Evolutionary conservation across 2,797 vertebrate species (phyloP).

Genomic region (Coracias cyanogaster): DNA sequence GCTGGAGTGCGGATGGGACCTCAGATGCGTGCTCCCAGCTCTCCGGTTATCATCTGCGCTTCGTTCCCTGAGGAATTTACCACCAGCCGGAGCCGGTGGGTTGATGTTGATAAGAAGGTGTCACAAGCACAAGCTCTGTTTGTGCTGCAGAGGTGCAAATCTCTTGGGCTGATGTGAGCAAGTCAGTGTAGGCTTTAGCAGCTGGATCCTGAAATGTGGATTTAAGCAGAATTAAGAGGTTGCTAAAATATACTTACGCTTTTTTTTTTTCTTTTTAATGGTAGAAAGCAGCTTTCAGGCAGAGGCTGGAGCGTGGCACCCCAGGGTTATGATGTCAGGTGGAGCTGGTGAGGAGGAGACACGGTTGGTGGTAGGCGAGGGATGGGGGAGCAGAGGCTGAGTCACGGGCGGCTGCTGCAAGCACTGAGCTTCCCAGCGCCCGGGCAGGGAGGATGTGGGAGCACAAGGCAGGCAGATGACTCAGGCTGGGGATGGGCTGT

Average conservation of each 20-base stretch:
- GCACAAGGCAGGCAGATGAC: constrained; percentile 32
- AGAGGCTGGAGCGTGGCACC: background rate
- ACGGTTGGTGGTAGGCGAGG: rapidly evolving
- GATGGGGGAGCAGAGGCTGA: background rate
- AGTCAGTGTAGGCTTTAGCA: background rate
- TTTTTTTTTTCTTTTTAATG: no score
- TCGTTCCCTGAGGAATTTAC: background rate
- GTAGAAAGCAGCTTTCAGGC: background rate
- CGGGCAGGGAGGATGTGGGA: background rate
- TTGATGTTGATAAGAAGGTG: background rate
- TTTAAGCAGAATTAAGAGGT: background rate
- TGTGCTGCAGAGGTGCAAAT: background rate
- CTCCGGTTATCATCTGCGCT: background rate
- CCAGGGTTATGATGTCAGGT: background rate
- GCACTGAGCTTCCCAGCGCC: rapidly evolving
- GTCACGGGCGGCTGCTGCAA: background rate
- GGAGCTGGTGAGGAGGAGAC: background rate
- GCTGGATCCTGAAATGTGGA: background rate
- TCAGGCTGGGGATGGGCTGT: constrained; percentile 18
- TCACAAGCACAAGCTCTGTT: background rate
- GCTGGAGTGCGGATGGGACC: background rate
- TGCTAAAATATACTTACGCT: background rate
- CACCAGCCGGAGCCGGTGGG: background rate
- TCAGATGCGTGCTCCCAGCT: background rate
- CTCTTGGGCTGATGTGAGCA: background rate